Conservation (phyloP, 2,797 vertebrate species). For the Prunella strophiata region DNA sequence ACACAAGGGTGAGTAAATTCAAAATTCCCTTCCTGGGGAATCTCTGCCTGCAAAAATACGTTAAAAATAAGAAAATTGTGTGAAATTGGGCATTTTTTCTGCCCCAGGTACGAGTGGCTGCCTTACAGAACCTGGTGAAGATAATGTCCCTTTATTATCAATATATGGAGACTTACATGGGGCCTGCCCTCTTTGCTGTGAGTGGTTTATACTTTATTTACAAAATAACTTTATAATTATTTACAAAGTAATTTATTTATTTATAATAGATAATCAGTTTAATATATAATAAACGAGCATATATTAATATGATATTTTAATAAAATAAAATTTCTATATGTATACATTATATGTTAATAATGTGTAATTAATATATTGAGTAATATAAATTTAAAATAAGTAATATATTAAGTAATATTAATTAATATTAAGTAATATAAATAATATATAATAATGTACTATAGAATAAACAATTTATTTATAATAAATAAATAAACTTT, state of each 20-base stretch:
- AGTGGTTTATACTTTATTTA: background rate
- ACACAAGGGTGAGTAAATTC: conserved; percentile 88
- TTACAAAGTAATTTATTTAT: background rate
- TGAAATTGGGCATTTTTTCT: background rate
- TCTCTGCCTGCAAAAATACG: background rate
- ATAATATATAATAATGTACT: too few relatives aligned
- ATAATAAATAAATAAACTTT: background rate
- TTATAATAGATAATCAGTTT: background rate
- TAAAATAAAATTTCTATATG: background rate
- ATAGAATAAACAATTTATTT: too few relatives aligned
- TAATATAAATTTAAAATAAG: too few relatives aligned
- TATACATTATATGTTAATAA: background rate
- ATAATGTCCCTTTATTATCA: conserved; percentile 99
- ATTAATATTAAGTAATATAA: too few relatives aligned
- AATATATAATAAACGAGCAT: background rate
- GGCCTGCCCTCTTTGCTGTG: background rate
- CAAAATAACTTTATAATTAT: background rate
- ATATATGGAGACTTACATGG: conserved; percentile 94
- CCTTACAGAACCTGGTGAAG: conserved; percentile 87
- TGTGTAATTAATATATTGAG: too few relatives aligned
- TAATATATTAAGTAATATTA: background rate
- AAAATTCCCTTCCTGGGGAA: background rate
- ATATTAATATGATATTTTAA: background rate
- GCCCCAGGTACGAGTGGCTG: background rate
- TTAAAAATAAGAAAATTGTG: background rate